A percentile compares a stretch with the other conserved stretches of the same genome.
Evolutionary conservation across 1,140 invertebrate genomes (phyloP).

Genomic region (Drosophila grimshawi): DNA sequence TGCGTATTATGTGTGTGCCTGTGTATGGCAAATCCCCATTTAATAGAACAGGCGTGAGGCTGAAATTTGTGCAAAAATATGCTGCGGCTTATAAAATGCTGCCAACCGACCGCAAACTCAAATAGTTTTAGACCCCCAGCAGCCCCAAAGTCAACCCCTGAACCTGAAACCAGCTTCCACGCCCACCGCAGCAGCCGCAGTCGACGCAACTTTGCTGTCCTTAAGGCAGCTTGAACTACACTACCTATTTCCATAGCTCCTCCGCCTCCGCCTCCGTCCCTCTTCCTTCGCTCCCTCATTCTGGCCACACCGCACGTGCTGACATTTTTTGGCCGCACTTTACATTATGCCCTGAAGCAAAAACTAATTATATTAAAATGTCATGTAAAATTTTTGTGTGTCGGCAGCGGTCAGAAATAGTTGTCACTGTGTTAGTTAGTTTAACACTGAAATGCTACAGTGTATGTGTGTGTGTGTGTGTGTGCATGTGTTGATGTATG

Average conservation of each 20-base stretch:
- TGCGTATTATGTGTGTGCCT: constrained; percentile 3
- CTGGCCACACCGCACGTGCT: constrained; percentile 48
- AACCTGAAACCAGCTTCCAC: constrained; percentile 4
- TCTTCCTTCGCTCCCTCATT: background rate
- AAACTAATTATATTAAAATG: constrained; percentile 83
- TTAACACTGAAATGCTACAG: constrained; percentile 33
- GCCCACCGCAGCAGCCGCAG: constrained; percentile 33
- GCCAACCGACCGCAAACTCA: constrained; percentile 53
- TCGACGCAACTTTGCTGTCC: constrained; percentile 67
- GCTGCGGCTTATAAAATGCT: constrained; percentile 73
- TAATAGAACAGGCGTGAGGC: constrained; percentile 71
- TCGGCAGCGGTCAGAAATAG: constrained; percentile 62
- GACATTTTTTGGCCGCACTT: constrained; percentile 81
- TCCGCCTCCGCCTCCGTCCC: background rate
- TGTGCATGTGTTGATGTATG: constrained; percentile 4
- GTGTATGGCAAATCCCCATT: constrained; percentile 67
- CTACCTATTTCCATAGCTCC: background rate
- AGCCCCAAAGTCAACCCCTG: constrained; percentile 22
- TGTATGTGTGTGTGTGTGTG: constrained; percentile 12
- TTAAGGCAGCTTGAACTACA: constrained; percentile 50
- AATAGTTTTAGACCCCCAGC: constrained; percentile 63
- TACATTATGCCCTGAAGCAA: constrained; percentile 76
- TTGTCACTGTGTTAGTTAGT: constrained; percentile 53
- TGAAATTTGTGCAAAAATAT: constrained; percentile 71
- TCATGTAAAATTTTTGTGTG: constrained; percentile 73